Evolutionary conservation across 2,888 invertebrate species (phyloP).

Genomic region (Brachynemurus nebulosus): DNA sequence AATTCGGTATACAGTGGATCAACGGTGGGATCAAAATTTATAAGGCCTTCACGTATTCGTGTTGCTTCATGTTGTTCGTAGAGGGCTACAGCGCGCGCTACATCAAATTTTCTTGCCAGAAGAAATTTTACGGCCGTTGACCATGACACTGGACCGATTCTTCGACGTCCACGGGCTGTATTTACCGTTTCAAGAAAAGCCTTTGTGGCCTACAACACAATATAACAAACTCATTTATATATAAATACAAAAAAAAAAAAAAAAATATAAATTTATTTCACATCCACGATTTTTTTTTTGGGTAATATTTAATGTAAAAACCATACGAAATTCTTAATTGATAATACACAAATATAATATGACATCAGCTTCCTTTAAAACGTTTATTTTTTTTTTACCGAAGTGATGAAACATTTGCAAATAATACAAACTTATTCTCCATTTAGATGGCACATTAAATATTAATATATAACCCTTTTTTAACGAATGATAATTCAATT

Average conservation of each 20-base stretch:
- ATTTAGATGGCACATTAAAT: background rate
- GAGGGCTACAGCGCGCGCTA: constrained; percentile 75
- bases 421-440: background rate
- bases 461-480: background rate
- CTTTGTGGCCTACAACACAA: constrained; percentile 74
- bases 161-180: constrained; percentile 38
- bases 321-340: background rate
- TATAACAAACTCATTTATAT: no score
- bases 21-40: constrained; percentile 64
- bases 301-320: no score
- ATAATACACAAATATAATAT: background rate
- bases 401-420: background rate
- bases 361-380: background rate
- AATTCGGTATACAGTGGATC: constrained; percentile 79
- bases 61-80: constrained; percentile 88
- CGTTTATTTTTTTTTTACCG: background rate
- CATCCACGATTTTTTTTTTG: background rate
- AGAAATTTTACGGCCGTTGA: constrained; percentile 87
- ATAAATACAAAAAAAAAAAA: background rate
- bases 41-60: constrained; percentile 72
- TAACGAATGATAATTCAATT: background rate
- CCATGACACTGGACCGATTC: constrained; percentile 51
- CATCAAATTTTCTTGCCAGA: constrained; percentile 89
- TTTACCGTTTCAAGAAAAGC: constrained; percentile 69
- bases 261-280: background rate